These are phyloP conservation scores for Lithobates sylvaticus DNA, from an alignment of 2,797 vertebrate species.

Conservation along the genomic window DNA sequence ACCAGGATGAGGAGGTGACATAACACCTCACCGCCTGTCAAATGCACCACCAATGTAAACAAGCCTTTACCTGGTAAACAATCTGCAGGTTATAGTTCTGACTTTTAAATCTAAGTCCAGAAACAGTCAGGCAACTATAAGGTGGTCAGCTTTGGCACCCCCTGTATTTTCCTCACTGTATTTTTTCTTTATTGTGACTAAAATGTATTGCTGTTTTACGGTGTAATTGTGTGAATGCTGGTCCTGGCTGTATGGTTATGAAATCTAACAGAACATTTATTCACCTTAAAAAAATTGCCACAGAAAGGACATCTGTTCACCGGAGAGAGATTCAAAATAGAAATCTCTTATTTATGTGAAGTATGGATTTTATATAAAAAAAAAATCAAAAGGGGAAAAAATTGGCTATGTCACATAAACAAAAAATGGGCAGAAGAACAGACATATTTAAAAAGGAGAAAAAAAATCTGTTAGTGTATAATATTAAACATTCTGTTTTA, in stretches of 20 bases:
- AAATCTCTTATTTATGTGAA: conserved; percentile 25
- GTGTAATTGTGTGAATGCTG: not conserved
- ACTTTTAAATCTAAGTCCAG: no score
- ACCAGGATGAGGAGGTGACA: no score
- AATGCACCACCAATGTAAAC: no score
- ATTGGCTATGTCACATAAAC: conserved; percentile 31
- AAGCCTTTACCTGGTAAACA: no score
- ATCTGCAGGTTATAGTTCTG: no score
- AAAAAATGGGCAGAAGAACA: conserved; percentile 56
- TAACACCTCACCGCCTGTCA: no score
- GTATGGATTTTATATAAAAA: conserved; percentile 41
- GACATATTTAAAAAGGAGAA: conserved; percentile 15
- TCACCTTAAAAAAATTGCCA: not conserved
- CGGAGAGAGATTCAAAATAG: conserved; percentile 24
- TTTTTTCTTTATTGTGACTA: no score
- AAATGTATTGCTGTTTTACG: not conserved
- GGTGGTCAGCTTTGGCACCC: no score
- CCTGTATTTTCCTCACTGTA: no score
- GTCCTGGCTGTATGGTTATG: not conserved
- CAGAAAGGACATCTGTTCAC: conserved; percentile 36
- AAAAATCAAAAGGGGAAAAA: conserved; percentile 38
- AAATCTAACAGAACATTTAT: not conserved
- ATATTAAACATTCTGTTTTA: conserved; percentile 49
- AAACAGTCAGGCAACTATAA: no score
- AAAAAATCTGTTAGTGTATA: conserved; percentile 42